phyloP scores from a whole-genome alignment of 2,113 vertebrate species.

The Hirundichthys speculiger region DNA sequence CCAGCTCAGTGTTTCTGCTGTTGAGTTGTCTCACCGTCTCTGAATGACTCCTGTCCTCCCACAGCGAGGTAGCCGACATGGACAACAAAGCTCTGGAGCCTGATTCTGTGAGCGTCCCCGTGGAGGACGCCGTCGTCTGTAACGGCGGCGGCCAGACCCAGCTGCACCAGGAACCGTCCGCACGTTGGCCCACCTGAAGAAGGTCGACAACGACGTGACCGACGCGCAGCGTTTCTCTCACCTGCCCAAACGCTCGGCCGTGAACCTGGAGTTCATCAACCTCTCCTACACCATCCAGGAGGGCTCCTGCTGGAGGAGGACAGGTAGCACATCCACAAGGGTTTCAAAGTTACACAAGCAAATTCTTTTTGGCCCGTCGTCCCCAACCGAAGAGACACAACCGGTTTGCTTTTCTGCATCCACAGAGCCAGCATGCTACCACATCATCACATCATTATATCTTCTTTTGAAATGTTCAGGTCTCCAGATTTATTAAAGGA shows the following conservation, averaged over 20 bases:
- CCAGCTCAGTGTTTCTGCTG: too few relatives aligned
- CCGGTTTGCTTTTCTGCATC: too few relatives aligned
- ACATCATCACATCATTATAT: too few relatives aligned
- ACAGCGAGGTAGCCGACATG: constrained; percentile 55
- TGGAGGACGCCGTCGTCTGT: constrained; percentile 82
- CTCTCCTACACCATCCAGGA: constrained; percentile 94
- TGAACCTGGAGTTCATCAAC: constrained; percentile 93
- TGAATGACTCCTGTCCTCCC: too few relatives aligned
- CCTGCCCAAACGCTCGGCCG: constrained; percentile 90
- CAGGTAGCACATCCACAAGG: constrained; percentile 80
- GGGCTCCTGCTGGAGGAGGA: constrained; percentile 92
- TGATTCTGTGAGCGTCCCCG: constrained; percentile 80
- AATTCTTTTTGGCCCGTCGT: too few relatives aligned
- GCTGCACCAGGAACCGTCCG: constrained; percentile 80
- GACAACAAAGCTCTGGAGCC: constrained; percentile 82
- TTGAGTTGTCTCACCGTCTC: too few relatives aligned
- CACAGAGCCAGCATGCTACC: too few relatives aligned
- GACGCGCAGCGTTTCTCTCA: constrained; percentile 95
- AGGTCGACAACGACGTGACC: constrained; percentile 94
- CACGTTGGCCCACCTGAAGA: constrained; percentile 91
- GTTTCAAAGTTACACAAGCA: background rate
- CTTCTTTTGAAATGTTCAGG: too few relatives aligned
- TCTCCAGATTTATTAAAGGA: too few relatives aligned
- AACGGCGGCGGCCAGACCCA: constrained; percentile 55
- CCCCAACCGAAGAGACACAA: too few relatives aligned